Base-by-base conservation (phyloP, 1,140 invertebrate genomes). In the Drosophila obscura region DNA sequence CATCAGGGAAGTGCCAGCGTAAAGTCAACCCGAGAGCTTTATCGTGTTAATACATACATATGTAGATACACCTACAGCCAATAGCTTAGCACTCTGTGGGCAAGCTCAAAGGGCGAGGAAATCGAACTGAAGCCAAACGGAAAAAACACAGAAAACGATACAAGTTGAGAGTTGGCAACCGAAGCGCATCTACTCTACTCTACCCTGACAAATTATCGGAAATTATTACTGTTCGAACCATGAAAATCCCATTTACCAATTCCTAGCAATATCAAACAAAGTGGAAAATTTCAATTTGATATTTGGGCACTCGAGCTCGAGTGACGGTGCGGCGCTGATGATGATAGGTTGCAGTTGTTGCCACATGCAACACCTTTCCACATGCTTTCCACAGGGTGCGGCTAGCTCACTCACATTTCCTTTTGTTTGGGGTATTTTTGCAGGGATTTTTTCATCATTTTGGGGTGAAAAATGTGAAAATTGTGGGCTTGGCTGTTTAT, bases 281-380 rank as follows among this genome's bases (percentile, higher is more conserved):
- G 75, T 83, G 84, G 83, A 88, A 88, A 87, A 88, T 88, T 73
- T 76, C 67, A 76, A 83, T 80, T 88, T 87, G 58, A 83, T 88
- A 80, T 80, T 79, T 61, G 49, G 49, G 49, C 45, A 61, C 46
- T 59, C 35, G 26, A 55, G 45, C 19, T 28, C 16, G n/a, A 28
- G 52, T 41, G 49, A 55, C 22, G 16, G 11, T 19, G 13, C 13
- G 11, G 35, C 35, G 57, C 80, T 73, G 55, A 24, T 61, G 75
- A 71, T 84, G 64, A 85, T 85, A 80, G 58, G 73, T 81, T 76
- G 61, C 60, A 82, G 39, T 73, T 71, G 39, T 66, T 71, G 66
- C 55, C 59, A 52, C 50, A 76, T 76, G 63, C 72, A 80, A 75
- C 79, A 77, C 79, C 62, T 79, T 88, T 87, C 66, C 59, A 59